phyloP scores from a whole-genome alignment of 2,797 vertebrate species.

The Enteromius anoplus region DNA sequence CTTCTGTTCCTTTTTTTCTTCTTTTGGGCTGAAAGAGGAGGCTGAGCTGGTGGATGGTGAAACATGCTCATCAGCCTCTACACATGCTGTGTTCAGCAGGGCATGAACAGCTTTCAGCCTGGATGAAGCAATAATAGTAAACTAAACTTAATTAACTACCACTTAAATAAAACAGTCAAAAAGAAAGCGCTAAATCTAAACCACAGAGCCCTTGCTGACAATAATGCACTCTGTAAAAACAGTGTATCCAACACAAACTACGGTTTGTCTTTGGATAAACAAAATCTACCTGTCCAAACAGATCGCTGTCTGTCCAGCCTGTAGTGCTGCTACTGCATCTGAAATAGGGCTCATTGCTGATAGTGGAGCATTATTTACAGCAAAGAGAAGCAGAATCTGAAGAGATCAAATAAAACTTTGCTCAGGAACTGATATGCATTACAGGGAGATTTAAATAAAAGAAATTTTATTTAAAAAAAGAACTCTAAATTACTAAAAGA shows the following conservation, averaged over 20 bases:
- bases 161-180: not conserved
- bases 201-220: not conserved
- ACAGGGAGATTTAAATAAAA: not conserved
- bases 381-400: slow-evolving; percentile 61
- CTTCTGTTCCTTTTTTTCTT: slow-evolving; percentile 22
- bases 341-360: slow-evolving; percentile 31
- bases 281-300: slow-evolving; percentile 51
- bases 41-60: slow-evolving; percentile 12
- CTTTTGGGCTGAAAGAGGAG: slow-evolving; percentile 21
- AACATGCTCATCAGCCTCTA: slow-evolving; percentile 18
- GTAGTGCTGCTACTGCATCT: slow-evolving; percentile 25
- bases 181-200: not conserved
- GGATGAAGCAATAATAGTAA: not conserved
- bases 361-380: slow-evolving; percentile 48
- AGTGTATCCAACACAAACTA: not conserved
- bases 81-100: slow-evolving; percentile 54
- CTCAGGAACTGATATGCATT: not conserved
- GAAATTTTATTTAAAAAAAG: not conserved
- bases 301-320: slow-evolving; percentile 52
- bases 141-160: not conserved
- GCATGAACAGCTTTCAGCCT: slow-evolving; percentile 60
- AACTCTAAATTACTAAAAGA: not conserved
- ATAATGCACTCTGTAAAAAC: not conserved
- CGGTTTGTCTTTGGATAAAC: not conserved
- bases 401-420: not conserved